These are phyloP conservation scores for Andrena hattorfiana DNA, from an alignment of 2,888 invertebrate genomes.

Conservation along the genomic window DNA sequence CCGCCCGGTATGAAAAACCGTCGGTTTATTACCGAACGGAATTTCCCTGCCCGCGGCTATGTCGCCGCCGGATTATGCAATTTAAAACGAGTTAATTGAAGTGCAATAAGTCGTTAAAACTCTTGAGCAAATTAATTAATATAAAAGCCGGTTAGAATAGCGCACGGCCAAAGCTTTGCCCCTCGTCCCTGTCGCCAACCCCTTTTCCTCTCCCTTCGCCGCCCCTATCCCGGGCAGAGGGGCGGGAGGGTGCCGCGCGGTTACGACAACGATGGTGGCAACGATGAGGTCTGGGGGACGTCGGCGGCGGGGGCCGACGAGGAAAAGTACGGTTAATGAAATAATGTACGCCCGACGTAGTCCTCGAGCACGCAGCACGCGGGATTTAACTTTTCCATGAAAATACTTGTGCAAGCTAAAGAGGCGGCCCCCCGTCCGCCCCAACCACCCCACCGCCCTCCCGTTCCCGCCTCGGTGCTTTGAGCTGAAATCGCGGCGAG, in stretches of 20 bases:
- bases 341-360: conserved; percentile 76
- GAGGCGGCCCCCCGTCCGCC: conserved; percentile 22
- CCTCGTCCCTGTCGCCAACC: conserved; percentile 42
- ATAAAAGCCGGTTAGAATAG: conserved; percentile 77
- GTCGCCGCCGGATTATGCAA: conserved; percentile 73
- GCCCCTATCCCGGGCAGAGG: conserved; percentile 23
- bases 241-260: conserved; percentile 1
- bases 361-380: conserved; percentile 67
- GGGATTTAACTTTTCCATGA: conserved; percentile 71
- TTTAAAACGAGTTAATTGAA: conserved; percentile 82
- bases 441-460: not conserved
- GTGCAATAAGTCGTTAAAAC: conserved; percentile 82
- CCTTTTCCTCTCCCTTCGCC: not conserved
- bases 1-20: conserved; percentile 9
- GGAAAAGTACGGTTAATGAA: conserved; percentile 77
- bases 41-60: conserved; percentile 40
- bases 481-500: conserved; percentile 55
- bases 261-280: conserved; percentile 31
- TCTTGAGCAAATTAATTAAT: conserved; percentile 82
- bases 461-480: conserved; percentile 35
- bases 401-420: conserved; percentile 67
- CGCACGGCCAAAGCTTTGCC: conserved; percentile 64
- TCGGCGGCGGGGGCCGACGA: conserved; percentile 53
- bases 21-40: conserved; percentile 65
- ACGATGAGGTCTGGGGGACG: conserved; percentile 51